Evolutionary conservation across 2,888 invertebrate genomes (phyloP).

Genomic region (Macrophya alboannulata): DNA sequence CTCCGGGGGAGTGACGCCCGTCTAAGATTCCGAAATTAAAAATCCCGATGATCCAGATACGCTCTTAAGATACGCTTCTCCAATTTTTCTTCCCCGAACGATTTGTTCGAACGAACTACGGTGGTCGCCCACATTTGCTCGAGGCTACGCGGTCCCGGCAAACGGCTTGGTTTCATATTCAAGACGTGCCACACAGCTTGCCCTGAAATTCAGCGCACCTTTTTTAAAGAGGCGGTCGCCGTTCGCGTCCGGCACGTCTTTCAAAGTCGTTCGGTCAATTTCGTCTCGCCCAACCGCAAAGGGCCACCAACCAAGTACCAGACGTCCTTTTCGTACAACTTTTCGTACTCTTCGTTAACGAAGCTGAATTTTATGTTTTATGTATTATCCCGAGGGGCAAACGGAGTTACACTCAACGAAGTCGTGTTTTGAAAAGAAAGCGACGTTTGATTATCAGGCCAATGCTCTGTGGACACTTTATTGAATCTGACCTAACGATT

Average conservation of each 20-base stretch:
- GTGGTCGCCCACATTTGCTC: conserved; percentile 43
- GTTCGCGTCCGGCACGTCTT: conserved; percentile 38
- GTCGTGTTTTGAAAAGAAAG: not conserved
- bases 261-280: conserved; percentile 48
- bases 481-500: not conserved
- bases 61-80: conserved; percentile 36
- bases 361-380: conserved; percentile 50
- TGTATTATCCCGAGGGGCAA: not conserved
- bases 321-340: conserved; percentile 26
- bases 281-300: conserved; percentile 52
- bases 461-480: not conserved
- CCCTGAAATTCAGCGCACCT: conserved; percentile 52
- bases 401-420: not conserved
- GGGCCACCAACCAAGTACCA: conserved; percentile 44
- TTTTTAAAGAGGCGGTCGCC: conserved; percentile 24
- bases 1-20: conserved; percentile 39
- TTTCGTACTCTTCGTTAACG: conserved; percentile 51
- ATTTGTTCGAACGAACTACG: conserved; percentile 25
- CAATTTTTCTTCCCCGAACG: conserved; percentile 31
- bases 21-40: conserved; percentile 38
- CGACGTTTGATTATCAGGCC: not conserved
- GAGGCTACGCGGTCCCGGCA: not conserved
- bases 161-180: conserved; percentile 47
- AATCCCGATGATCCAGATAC: conserved; percentile 34
- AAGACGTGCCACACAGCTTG: conserved; percentile 43